These are phyloP conservation scores for Orthosia gothica DNA, from an alignment of 2,888 invertebrate species.

Conservation along the genomic window DNA sequence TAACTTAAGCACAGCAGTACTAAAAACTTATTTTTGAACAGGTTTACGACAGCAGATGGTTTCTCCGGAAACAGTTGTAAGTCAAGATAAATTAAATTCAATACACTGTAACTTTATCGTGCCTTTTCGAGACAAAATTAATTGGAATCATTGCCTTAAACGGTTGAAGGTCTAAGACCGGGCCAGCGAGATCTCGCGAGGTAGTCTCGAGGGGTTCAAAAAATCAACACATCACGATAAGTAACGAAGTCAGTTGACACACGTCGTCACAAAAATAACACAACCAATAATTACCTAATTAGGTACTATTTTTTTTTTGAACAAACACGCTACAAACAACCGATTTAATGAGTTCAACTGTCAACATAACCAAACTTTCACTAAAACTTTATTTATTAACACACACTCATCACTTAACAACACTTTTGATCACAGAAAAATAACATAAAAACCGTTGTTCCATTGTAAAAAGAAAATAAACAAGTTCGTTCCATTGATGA, in stretches of 20 bases:
- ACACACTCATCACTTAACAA: constrained; percentile 55
- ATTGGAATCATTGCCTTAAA: constrained; percentile 64
- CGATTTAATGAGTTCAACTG: constrained; percentile 74
- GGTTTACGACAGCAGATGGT: constrained; percentile 43
- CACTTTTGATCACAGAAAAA: constrained; percentile 54
- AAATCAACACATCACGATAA: constrained; percentile 31
- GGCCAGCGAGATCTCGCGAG: constrained; percentile 71
- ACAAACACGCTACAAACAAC: constrained; percentile 48
- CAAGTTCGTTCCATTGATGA: constrained; percentile 79
- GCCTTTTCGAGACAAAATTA: constrained; percentile 58
- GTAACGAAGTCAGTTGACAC: constrained; percentile 26
- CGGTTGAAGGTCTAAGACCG: constrained; percentile 72
- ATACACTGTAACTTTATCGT: constrained; percentile 44
- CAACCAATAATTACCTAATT: constrained; percentile 58
- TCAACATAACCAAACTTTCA: constrained; percentile 88
- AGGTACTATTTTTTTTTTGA: constrained; percentile 54
- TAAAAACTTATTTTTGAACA: constrained; percentile 31
- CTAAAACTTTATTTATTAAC: constrained; percentile 57
- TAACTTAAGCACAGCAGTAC: constrained; percentile 31
- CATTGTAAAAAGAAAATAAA: constrained; percentile 55
- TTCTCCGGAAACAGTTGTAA: constrained; percentile 46
- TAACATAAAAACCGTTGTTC: constrained; percentile 37
- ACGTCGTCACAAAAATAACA: constrained; percentile 26
- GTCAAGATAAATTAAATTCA: constrained; percentile 48
- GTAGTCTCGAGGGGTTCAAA: constrained; percentile 72